Evolutionary conservation across 1,140 invertebrate genomes (phyloP).

Genomic region (Lepidurus packardi): DNA sequence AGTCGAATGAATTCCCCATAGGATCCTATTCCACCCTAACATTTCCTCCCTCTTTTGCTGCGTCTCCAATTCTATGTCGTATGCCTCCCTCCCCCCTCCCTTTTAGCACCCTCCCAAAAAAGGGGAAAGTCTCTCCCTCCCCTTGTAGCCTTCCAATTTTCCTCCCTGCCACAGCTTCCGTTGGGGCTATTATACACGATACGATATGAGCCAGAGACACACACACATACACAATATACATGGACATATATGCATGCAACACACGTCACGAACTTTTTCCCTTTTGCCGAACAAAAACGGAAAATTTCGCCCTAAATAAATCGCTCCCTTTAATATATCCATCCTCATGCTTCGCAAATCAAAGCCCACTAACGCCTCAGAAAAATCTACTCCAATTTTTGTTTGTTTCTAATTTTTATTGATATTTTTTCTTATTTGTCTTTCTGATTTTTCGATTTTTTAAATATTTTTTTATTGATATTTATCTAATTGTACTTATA

Average conservation of each 20-base stretch:
- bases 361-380: too few species aligned
- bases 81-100: too few species aligned
- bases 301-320: too few species aligned
- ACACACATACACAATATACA: background rate
- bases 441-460: too few species aligned
- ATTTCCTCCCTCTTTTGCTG: constrained; percentile 8
- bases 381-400: too few species aligned
- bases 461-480: too few species aligned
- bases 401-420: too few species aligned
- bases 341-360: too few species aligned
- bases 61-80: background rate
- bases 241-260: constrained; percentile 4
- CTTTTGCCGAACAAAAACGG: too few species aligned
- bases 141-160: constrained; percentile 18
- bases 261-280: background rate
- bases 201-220: background rate
- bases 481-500: too few species aligned
- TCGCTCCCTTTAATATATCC: too few species aligned
- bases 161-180: constrained; percentile 20
- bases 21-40: constrained; percentile 16
- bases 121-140: background rate
- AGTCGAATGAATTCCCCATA: constrained; percentile 5
- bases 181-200: constrained; percentile 12
- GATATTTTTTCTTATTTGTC: too few species aligned
- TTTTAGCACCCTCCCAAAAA: background rate